A percentile compares a stretch with the other conserved stretches of the same genome.
phyloP scores from a whole-genome alignment of 2,888 invertebrate genomes.

The Phyto melanocephala region DNA sequence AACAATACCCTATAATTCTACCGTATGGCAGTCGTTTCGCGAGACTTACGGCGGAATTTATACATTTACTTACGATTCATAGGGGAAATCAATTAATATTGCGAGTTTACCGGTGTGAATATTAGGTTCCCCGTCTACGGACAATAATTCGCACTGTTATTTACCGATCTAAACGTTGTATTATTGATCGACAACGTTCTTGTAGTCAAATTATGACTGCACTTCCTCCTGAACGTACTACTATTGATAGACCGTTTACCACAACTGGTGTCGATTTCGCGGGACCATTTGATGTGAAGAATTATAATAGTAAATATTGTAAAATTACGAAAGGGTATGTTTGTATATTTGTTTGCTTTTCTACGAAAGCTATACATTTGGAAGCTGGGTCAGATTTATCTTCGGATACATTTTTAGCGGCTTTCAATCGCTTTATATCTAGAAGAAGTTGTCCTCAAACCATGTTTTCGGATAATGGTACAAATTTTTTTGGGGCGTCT shows the following conservation, averaged over 20 bases:
- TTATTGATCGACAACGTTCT: not conserved
- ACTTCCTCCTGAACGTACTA: not conserved
- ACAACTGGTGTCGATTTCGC: not conserved
- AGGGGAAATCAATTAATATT: not conserved
- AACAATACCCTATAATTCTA: not conserved
- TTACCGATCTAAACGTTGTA: not conserved
- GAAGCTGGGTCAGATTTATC: not conserved
- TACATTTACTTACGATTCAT: not conserved
- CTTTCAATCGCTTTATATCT: constrained; percentile 35
- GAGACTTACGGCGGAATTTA: not conserved
- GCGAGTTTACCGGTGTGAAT: not conserved
- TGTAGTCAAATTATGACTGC: not conserved
- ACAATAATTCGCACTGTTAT: not conserved
- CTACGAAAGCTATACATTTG: constrained; percentile 19
- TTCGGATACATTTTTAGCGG: not conserved
- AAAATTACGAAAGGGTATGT: constrained; percentile 25
- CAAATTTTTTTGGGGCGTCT: constrained; percentile 28
- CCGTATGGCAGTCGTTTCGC: not conserved
- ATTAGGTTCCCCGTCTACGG: not conserved
- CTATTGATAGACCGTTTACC: not conserved
- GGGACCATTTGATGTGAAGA: no score
- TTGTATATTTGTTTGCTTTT: constrained; percentile 21
- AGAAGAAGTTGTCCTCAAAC: constrained; percentile 18
- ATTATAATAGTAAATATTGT: not conserved
- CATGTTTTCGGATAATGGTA: constrained; percentile 50